Evolutionary conservation across 2,888 invertebrate genomes (phyloP), one percentile per base, ranked within the genome.

Genomic region (Drosophila setosimentum): DNA sequence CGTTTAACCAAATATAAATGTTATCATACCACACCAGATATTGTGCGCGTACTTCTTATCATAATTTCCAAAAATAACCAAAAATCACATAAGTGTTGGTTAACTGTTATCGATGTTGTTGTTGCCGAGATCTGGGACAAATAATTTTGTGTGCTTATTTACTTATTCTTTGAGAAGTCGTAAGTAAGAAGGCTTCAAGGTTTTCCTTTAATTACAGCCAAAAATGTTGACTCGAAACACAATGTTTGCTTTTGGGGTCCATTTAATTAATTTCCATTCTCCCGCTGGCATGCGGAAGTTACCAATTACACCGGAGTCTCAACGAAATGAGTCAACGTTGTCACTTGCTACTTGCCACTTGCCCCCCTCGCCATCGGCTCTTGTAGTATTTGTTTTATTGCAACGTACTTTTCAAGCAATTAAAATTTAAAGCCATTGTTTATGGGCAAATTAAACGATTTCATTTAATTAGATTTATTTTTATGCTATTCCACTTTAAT

Each of bases 381-480:
- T 67, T 32, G 51, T 59, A 13, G 35, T 35, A 45, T 55, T 64
- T 42, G 66, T 50, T 60, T 18, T 40, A 63, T 55, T 65, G 76
- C 54, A 45, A 57, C 69, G 67, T 58, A 68, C 76, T 81, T 65
- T 73, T 45, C 51, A 50, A 65, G 79, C 88, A 83, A 83, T 83
- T 87, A 83, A 81, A 78, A 78, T 72, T 72, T 66, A 76, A 73
- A 80, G 60, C 68, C 77, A 49, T 83, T 82, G 80, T 80, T 85
- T 82, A 81, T 85, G 80, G 67, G 40, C 67, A 60, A 69, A 87
- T 71, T 68, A 76, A 79, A 78, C 76, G 83, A 82, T 85, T 87
- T 71, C 82, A 88, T 83, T 90, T 83, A 88, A 85, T 85, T 90
- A 86, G 90, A 90, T 90, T 90, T 83, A 86, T 71, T 86, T 85